phyloP scores from a whole-genome alignment of 1,140 invertebrate genomes.

The Drosophila bifasciata region DNA sequence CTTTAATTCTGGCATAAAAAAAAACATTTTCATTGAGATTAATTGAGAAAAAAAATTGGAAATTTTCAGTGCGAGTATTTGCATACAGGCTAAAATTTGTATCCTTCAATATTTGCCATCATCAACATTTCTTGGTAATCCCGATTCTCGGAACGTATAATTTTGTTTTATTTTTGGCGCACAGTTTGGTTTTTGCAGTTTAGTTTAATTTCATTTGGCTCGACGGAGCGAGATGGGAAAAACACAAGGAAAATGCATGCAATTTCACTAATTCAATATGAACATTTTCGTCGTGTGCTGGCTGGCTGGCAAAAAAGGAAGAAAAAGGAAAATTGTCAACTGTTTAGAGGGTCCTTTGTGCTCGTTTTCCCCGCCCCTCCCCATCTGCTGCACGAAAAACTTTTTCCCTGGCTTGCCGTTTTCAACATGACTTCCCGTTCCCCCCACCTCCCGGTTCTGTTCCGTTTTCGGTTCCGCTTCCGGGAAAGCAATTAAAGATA shows the following conservation, averaged over 20 bases:
- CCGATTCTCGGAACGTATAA: constrained; percentile 13
- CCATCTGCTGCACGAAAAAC: neutral
- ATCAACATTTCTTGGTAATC: no score
- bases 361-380: constrained; percentile 1
- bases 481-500: constrained; percentile 61
- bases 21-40: no score
- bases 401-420: constrained; percentile 28
- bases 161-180: constrained; percentile 8
- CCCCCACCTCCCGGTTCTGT: neutral
- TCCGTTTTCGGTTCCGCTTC: constrained; percentile 34
- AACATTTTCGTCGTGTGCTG: constrained; percentile 29
- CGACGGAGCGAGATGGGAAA: neutral
- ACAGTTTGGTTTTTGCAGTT: constrained; percentile 6
- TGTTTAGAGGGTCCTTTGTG: constrained; percentile 43
- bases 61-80: no score
- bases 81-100: no score
- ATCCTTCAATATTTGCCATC: no score
- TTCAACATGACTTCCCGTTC: constrained; percentile 2
- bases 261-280: constrained; percentile 56
- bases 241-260: constrained; percentile 20
- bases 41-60: no score
- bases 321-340: constrained; percentile 34
- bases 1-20: no score
- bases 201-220: constrained; percentile 39
- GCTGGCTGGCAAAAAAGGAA: no score